Conservation (phyloP, 2,113 vertebrate species). For the Caranx melampygus region DNA sequence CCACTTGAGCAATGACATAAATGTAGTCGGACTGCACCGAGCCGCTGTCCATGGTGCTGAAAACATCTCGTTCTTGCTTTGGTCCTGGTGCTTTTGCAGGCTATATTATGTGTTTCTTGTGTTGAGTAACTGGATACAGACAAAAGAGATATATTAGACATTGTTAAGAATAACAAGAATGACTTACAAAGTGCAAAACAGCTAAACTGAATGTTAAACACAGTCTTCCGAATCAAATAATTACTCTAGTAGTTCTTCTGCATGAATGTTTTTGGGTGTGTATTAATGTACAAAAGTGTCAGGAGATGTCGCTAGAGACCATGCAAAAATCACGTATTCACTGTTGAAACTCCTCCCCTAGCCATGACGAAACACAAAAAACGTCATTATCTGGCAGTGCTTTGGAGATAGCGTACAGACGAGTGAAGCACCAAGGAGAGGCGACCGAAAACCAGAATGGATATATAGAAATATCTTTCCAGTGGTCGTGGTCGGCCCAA, state of each 20-base stretch:
- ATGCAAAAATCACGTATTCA: neutral
- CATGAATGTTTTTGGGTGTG: no score
- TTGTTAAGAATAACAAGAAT: neutral
- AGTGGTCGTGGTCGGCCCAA: neutral
- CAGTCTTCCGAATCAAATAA: neutral
- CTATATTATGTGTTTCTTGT: rapidly evolving
- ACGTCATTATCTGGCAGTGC: conserved; percentile 58
- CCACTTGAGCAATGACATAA: neutral
- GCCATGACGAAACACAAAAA: conserved; percentile 7
- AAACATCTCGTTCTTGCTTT: neutral
- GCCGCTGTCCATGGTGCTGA: conserved; percentile 51
- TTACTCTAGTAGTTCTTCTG: no score
- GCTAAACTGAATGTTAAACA: neutral
- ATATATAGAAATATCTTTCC: conserved; percentile 1
- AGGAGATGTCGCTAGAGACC: conserved; percentile 80
- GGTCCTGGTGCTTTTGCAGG: neutral
- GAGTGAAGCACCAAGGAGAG: neutral
- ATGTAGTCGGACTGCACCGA: neutral
- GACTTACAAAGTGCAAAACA: neutral
- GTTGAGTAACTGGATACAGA: neutral
- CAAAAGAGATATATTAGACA: neutral
- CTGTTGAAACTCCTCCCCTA: conserved; percentile 50
- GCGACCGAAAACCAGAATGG: neutral
- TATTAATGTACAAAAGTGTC: neutral
- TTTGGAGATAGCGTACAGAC: conserved; percentile 33